Base-by-base conservation (phyloP, 2,888 invertebrate species). In the Tricholauxania praeusta region DNA sequence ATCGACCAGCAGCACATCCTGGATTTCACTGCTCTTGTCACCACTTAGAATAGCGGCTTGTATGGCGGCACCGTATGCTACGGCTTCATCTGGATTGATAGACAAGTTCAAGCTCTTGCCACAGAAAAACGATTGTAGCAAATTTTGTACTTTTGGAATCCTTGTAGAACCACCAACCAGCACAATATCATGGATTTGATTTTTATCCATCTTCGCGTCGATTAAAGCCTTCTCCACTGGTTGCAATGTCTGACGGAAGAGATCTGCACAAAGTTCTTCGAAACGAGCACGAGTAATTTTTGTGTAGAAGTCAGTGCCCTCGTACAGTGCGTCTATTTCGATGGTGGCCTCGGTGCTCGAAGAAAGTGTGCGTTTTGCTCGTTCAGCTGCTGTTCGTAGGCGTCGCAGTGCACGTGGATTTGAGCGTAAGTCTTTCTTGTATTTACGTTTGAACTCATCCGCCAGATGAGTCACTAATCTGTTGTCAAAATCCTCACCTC, bases 401-500 rank as follows among this genome's bases (percentile, higher is more conserved):
- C 93, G 90, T 57, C 93, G 88, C 65, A 93, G 83, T 1, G 93
- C 92, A 75, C 93, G 88, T 14, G 91, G 89, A 85, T 92, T 93
- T 28, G 84, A 84, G 12, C 88, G 83, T 75, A 94, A 79, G 81
- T 94, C 93, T 84, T 93, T 93, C 80, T 90, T 91, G 88, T 89
- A 92, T 83, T 93, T 93, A 39, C 92, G 90, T 90, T 96, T 92
- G 91, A 97, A 94, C 86, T 95, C 95, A 82, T 94, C 92, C 3
- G 93, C 92, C 79, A 96, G 94, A 87, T 95, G 94, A 82, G 92
- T 93, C 14, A 96, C 94, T 91, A 96, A 92, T 28, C 94, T 90
- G 87, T 94, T 94, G 62, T 96, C 96, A 80, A 94, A 95, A 88
- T 96, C 96, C 88, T 96, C 96, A 77, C 96, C 96, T 80, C 96